phyloP scores from a whole-genome alignment of 2,797 vertebrate species.

The Tachyglossus aculeatus region DNA sequence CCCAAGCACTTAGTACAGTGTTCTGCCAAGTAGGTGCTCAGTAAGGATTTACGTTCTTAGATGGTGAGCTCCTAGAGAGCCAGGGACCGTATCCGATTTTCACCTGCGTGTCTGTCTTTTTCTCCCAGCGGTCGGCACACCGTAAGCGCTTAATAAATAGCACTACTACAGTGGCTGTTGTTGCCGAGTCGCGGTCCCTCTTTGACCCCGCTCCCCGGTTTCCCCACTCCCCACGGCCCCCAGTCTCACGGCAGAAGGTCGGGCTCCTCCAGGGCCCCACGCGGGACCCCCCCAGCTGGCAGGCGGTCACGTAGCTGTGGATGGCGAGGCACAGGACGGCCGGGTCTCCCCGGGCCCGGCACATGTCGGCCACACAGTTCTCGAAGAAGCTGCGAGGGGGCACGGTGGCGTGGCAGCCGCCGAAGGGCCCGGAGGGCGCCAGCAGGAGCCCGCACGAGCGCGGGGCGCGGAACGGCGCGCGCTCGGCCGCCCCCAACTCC shows the following conservation, averaged over 20 bases:
- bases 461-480: background rate
- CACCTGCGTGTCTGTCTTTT: too few species aligned
- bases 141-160: too few species aligned
- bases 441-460: constrained; percentile 29
- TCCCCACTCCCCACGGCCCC: constrained; percentile 49
- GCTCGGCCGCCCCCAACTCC: background rate
- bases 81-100: too few species aligned
- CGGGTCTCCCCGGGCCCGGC: constrained; percentile 60
- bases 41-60: too few species aligned
- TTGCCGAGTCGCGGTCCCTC: constrained; percentile 28
- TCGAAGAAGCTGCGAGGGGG: constrained; percentile 69
- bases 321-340: constrained; percentile 40
- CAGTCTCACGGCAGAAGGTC: constrained; percentile 37
- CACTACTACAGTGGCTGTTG: too few species aligned
- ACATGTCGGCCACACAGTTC: constrained; percentile 72
- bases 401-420: constrained; percentile 25
- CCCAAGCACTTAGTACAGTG: too few species aligned
- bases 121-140: too few species aligned
- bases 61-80: too few species aligned
- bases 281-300: constrained; percentile 25
- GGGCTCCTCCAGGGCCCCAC: constrained; percentile 25
- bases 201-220: constrained; percentile 58
- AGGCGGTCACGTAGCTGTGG: constrained; percentile 28
- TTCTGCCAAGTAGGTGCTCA: too few species aligned
- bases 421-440: constrained; percentile 3